phyloP scores from a whole-genome alignment of 2,888 invertebrate genomes.

The Tinea pellionella region DNA sequence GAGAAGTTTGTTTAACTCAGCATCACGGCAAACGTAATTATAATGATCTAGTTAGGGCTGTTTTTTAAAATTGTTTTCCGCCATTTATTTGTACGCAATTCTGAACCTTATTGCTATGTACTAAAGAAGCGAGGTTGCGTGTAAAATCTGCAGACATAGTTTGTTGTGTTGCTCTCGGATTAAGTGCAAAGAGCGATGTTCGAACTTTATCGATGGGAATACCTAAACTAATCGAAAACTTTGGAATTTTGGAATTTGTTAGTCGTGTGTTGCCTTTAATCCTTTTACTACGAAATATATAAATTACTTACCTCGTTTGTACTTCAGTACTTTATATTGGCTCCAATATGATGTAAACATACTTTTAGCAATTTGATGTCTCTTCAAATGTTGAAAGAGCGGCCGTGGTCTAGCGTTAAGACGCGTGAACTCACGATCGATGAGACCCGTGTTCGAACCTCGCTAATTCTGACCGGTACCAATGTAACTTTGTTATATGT shows the following conservation, averaged over 20 bases:
- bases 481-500: too few species aligned
- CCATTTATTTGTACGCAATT: too few species aligned
- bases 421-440: too few species aligned
- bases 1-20: background rate
- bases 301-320: background rate
- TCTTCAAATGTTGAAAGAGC: too few species aligned
- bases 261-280: background rate
- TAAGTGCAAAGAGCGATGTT: constrained; percentile 4
- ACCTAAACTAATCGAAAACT: constrained; percentile 12
- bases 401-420: too few species aligned
- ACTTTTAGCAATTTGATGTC: too few species aligned
- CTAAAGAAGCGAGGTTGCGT: too few species aligned
- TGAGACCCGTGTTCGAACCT: too few species aligned
- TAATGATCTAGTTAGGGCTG: background rate
- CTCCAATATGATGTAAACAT: background rate
- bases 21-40: background rate
- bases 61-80: too few species aligned
- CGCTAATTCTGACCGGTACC: too few species aligned
- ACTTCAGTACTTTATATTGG: background rate
- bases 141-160: too few species aligned
- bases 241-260: constrained; percentile 11
- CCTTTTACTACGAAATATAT: background rate
- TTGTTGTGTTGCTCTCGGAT: background rate
- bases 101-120: too few species aligned
- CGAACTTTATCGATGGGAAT: constrained; percentile 6